These are phyloP conservation scores for Synanthedon tipuliformis DNA, from an alignment of 2,888 invertebrate genomes.

Conservation along the genomic window DNA sequence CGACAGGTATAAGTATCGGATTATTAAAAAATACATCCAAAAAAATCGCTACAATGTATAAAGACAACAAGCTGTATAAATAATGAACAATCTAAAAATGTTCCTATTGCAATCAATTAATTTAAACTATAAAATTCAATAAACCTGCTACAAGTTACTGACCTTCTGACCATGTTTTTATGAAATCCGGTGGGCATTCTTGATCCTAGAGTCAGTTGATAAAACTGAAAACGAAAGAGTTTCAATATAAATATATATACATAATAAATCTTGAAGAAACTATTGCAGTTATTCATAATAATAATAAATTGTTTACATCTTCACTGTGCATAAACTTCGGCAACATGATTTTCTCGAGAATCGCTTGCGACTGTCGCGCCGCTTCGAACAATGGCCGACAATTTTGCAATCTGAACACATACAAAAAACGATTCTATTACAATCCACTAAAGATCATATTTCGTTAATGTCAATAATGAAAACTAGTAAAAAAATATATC, in stretches of 20 bases:
- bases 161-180: slow-evolving; percentile 69
- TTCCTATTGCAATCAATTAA: no score
- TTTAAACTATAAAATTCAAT: background rate
- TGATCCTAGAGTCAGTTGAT: slow-evolving; percentile 76
- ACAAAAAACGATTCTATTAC: background rate
- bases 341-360: slow-evolving; percentile 79
- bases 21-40: no score
- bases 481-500: background rate
- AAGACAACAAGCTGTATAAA: no score
- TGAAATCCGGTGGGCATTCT: slow-evolving; percentile 68
- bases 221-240: slow-evolving; percentile 71
- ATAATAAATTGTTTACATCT: slow-evolving; percentile 64
- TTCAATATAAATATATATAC: no score
- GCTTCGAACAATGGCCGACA: slow-evolving; percentile 83
- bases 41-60: no score
- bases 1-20: no score
- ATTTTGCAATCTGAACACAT: slow-evolving; percentile 71
- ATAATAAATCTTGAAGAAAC: background rate
- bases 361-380: slow-evolving; percentile 80
- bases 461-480: slow-evolving; percentile 1
- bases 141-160: slow-evolving; percentile 20
- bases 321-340: slow-evolving; percentile 86
- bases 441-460: background rate
- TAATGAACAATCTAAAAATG: no score
- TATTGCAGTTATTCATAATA: background rate